These are phyloP conservation scores for Actinostola sp. DNA, from an alignment of 92 coral and sea anemone genomes.

Conservation along the genomic window DNA sequence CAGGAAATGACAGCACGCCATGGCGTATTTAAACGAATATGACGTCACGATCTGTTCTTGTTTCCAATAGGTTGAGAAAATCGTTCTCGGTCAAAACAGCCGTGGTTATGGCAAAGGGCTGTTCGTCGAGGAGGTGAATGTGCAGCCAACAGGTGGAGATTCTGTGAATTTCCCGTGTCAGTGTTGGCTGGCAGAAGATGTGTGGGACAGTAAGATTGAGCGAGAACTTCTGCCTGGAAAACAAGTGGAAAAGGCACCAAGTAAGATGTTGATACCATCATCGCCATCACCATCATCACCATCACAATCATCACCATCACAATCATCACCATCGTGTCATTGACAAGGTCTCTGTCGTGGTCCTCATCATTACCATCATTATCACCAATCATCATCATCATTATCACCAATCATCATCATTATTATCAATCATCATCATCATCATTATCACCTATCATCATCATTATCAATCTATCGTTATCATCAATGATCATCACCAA, in stretches of 20 bases:
- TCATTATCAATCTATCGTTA: background rate
- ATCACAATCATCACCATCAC: background rate
- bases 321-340: too few species aligned
- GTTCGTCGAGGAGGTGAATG: constrained; percentile 78
- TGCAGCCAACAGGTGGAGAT: constrained; percentile 57
- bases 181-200: constrained; percentile 92
- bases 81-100: constrained; percentile 84
- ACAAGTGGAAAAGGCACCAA: constrained; percentile 76
- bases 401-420: background rate
- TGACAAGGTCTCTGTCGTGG: too few species aligned
- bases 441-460: background rate
- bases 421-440: background rate
- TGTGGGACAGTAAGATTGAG: constrained; percentile 86
- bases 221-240: constrained; percentile 72
- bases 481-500: background rate
- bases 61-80: constrained; percentile 78
- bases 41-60: background rate
- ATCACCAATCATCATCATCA: background rate
- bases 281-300: background rate
- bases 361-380: background rate
- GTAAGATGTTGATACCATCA: constrained; percentile 52
- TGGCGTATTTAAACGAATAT: too few species aligned
- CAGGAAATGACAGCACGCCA: too few species aligned
- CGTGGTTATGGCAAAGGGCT: constrained; percentile 87
- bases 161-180: constrained; percentile 72